A percentile compares a stretch with the other conserved stretches of the same genome.
Evolutionary conservation across 2,888 invertebrate genomes (phyloP).

Genomic region (Polymixis flavicincta): DNA sequence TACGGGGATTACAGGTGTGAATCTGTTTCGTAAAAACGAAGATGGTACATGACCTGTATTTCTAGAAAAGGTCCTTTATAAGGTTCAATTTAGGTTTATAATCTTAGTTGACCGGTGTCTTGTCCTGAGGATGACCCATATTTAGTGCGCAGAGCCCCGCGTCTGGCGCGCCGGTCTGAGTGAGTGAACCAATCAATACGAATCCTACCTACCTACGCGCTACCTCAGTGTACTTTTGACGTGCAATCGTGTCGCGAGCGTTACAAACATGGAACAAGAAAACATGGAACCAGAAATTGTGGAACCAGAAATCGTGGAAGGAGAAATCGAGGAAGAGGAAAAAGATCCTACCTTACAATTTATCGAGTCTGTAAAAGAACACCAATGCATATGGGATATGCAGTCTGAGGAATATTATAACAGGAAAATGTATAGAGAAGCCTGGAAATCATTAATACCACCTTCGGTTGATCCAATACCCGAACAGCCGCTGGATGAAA

Average conservation of each 20-base stretch:
- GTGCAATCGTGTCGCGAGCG: not conserved
- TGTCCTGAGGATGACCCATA: slow-evolving; percentile 16
- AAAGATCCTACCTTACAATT: slow-evolving; percentile 34
- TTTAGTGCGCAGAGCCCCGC: slow-evolving; percentile 18
- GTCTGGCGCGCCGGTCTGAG: slow-evolving; percentile 11
- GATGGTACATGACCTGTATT: not conserved
- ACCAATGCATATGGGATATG: slow-evolving; percentile 49
- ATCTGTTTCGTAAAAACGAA: not conserved
- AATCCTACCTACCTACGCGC: not conserved
- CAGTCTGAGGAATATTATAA: slow-evolving; percentile 51
- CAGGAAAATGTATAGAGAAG: slow-evolving; percentile 24
- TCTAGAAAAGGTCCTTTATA: not conserved
- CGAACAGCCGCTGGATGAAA: not conserved
- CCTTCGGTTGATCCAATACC: slow-evolving; percentile 6
- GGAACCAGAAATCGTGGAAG: slow-evolving; percentile 14
- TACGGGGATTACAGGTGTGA: not conserved
- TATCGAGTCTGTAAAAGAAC: slow-evolving; percentile 39
- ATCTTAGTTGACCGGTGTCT: slow-evolving; percentile 7
- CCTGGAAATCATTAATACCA: slow-evolving; percentile 30
- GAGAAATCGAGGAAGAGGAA: slow-evolving; percentile 8
- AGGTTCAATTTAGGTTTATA: not conserved
- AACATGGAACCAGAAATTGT: not conserved
- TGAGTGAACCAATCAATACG: slow-evolving; percentile 29
- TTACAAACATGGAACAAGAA: slow-evolving; percentile 12
- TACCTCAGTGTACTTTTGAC: slow-evolving; percentile 29